Base-by-base conservation (phyloP, 1,140 invertebrate genomes). In the Drosophila lini region DNA sequence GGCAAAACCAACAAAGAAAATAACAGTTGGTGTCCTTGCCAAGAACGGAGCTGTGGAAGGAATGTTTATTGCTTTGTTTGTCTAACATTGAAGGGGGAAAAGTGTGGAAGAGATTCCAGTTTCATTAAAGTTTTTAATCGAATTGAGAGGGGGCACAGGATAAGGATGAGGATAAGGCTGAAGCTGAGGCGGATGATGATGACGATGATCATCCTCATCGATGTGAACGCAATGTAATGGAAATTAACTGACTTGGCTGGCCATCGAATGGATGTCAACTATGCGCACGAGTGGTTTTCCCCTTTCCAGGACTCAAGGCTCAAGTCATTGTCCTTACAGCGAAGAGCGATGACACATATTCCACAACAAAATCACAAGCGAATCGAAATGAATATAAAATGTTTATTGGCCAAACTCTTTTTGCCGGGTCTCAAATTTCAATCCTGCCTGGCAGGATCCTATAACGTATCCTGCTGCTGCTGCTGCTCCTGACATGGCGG, bases 41-140 rank as follows among this genome's bases (percentile, higher is more conserved):
- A 32, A 11, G 28, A 48, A 48, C 3, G 22, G 50, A 22, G 50
- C 50, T 36, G 19, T 22, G 34, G 19, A 22, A 52, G 74, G 74
- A 81, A 81, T 85, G 78, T 85, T 84, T 77, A 84, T 85, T 85
- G 81, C 47, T 77, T 62, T 85, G 81, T 80, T 83, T 80, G 67
- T 62, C 60, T 76, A 62, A 38, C 52, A 34, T 25, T 9, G 13
- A 55, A 15, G 31, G 52, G 52, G 48, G 45, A 8, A 9, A 25
- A 48, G 45, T 25, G 41, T 36, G 34, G 47, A 16, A 19, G 52
- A 19, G 41, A n/a, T 3, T 42, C 41, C 50, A 60, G 48, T 63
- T 68, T 70, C 67, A 70, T 70, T 70, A 56, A 56, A 70, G 63
- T 70, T 70, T 70, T 68, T 68, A 70, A 70, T 70, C 62, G 61